Evolutionary conservation across 2,797 vertebrate genomes (phyloP).

Genomic region (Arrhamphus sclerolepis): DNA sequence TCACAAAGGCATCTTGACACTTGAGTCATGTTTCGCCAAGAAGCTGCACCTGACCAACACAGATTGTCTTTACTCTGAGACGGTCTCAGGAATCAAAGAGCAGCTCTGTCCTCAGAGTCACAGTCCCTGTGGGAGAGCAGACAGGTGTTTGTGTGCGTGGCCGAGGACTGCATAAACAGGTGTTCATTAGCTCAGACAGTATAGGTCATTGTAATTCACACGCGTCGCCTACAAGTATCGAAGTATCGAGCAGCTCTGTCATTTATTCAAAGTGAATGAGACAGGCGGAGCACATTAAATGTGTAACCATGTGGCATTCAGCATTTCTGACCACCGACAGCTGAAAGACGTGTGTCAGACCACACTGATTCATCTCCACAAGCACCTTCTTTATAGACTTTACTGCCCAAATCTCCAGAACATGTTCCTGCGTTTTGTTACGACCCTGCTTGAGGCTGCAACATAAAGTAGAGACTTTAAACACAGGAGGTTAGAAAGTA

Average conservation of each 20-base stretch:
- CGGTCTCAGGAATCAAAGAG: slow-evolving; percentile 24
- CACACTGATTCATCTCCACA: not conserved
- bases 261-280: slow-evolving; percentile 49
- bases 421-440: too few relatives aligned
- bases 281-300: too few relatives aligned
- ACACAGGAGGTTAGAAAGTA: too few relatives aligned
- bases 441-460: too few relatives aligned
- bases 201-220: slow-evolving; percentile 64
- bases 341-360: slow-evolving; percentile 4
- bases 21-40: slow-evolving; percentile 38
- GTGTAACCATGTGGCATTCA: slow-evolving; percentile 29
- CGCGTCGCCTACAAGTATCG: not conserved
- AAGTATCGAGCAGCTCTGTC: not conserved
- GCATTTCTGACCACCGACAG: slow-evolving; percentile 28
- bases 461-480: too few relatives aligned
- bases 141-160: slow-evolving; percentile 52
- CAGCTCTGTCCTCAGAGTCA: slow-evolving; percentile 33
- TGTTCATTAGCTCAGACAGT: slow-evolving; percentile 70
- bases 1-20: slow-evolving; percentile 40
- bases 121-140: slow-evolving; percentile 47
- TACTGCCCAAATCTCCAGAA: not conserved
- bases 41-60: slow-evolving; percentile 54
- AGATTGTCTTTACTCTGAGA: slow-evolving; percentile 40
- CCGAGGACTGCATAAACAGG: slow-evolving; percentile 58
- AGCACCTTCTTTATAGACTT: not conserved